Conservation (phyloP, 1,140 invertebrate species). For the Neotoxoptera formosana region DNA sequence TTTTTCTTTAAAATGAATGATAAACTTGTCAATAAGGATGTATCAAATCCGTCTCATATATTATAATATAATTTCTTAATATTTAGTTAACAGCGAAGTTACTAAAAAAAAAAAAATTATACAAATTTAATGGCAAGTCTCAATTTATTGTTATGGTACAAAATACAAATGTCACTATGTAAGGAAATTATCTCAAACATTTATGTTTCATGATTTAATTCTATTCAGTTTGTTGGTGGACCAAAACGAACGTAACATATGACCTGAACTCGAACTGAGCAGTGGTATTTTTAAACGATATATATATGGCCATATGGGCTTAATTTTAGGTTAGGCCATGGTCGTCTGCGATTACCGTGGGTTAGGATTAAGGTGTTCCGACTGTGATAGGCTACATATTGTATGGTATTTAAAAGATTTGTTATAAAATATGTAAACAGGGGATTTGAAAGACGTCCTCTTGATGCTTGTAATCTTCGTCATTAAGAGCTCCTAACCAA, state of each 20-base stretch:
- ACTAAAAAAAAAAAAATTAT: background rate
- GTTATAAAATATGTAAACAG: constrained; percentile 47
- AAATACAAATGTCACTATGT: constrained; percentile 19
- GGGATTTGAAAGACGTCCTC: constrained; percentile 28
- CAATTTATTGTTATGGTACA: constrained; percentile 34
- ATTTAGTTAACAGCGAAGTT: background rate
- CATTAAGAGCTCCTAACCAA: background rate
- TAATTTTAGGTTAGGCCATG: constrained; percentile 46
- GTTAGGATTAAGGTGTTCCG: constrained; percentile 47
- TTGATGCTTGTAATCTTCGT: constrained; percentile 12
- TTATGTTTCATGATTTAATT: constrained; percentile 22
- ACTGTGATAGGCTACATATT: constrained; percentile 56
- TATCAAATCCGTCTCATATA: constrained; percentile 32
- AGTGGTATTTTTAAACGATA: constrained; percentile 28
- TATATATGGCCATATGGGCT: constrained; percentile 25
- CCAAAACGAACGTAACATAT: constrained; percentile 55
- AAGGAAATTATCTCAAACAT: constrained; percentile 14
- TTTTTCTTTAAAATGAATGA: background rate
- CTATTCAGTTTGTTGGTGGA: constrained; percentile 45
- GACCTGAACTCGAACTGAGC: constrained; percentile 49
- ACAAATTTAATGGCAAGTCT: constrained; percentile 24
- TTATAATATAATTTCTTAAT: constrained; percentile 19
- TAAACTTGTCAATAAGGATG: background rate
- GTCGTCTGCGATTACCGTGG: constrained; percentile 29
- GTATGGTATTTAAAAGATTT: constrained; percentile 52